Conservation (phyloP, 1,140 invertebrate species). For the Euwallacea fornicatus region DNA sequence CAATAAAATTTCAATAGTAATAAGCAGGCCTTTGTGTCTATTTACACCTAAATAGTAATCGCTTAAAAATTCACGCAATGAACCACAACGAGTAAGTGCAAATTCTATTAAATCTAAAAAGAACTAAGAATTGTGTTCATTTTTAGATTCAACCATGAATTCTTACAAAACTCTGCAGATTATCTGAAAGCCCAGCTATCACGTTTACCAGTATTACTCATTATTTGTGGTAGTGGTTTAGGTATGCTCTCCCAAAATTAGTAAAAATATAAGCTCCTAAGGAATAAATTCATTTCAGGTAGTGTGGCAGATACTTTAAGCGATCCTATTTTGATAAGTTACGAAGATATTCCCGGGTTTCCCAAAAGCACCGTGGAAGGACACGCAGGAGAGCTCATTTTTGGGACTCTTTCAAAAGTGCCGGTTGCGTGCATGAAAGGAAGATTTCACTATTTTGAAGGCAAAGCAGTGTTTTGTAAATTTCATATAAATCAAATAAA, state of each 20-base stretch:
- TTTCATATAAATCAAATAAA: no score
- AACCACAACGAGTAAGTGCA: not conserved
- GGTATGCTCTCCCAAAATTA: constrained; percentile 50
- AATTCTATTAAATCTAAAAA: not conserved
- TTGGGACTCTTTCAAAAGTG: constrained; percentile 77
- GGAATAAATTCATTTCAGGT: constrained; percentile 57
- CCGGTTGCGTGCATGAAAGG: constrained; percentile 93
- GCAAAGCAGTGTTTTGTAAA: constrained; percentile 57
- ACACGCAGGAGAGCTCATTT: constrained; percentile 86
- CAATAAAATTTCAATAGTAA: no score
- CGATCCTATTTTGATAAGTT: constrained; percentile 73
- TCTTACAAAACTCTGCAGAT: constrained; percentile 59
- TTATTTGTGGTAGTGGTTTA: constrained; percentile 93
- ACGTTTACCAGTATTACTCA: constrained; percentile 80
- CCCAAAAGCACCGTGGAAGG: constrained; percentile 87
- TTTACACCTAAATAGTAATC: no score
- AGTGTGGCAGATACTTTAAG: constrained; percentile 76
- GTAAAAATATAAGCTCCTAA: no score
- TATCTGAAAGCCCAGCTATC: constrained; percentile 71
- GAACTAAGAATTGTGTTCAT: not conserved
- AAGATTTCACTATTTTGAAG: constrained; percentile 93
- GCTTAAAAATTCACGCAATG: not conserved
- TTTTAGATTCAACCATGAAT: constrained; percentile 16
- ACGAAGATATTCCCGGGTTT: constrained; percentile 88
- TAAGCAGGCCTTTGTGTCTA: no score